Evolutionary conservation across 2,797 vertebrate genomes (phyloP), one percentile per base, ranked within the genome.

Genomic region (Sebastes flavidus): DNA sequence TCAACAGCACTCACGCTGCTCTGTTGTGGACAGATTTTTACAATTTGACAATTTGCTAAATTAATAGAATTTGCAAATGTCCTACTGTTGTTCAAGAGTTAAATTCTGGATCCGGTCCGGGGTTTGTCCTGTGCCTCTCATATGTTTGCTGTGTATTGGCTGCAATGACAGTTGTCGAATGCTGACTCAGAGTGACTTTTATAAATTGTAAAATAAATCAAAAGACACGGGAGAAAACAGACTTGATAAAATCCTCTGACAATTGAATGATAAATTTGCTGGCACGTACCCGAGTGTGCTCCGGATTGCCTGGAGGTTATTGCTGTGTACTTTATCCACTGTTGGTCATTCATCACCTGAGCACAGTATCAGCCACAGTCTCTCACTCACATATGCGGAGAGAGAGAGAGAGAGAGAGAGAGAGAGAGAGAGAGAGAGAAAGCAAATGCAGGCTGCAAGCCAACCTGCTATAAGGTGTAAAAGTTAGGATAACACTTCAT

Each of bases 231-330:
- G 86, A 90, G 92, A 92, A 93, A 94, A 92, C 92, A 88, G 83
- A 92, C 86, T 90, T 94, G 89, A 95, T 95, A 92, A 93, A 95
- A 94, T 88, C 93, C 93, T 91, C 88, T 87, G 95, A 95, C 94
- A 95, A 94, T 92, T 94, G 94, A 95, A 95, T 96, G 95, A 96
- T 96, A 92, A 92, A 96, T 97, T 88, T 84, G 84, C 78, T 67
- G 87, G 94, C 79, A 85, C 14, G 78, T 87, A 85, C 87, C 88
- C 56, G 46, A 86, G 88, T 90, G 90, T 89, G 87, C 91, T 88
- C 85, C 11, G 84, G 92, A 92, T 91, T 88, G 94, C 93, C 93
- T 94, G 92, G 94, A 95, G 95, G 95, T 95, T 95, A 95, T 94
- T 95, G 95, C 94, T 94, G 92, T 95, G 92, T 95, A 95, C 94